Evolutionary conservation across 1,140 invertebrate genomes (phyloP), one percentile per base, ranked within the genome.

Genomic region (Chrysomallon squamiferum): DNA sequence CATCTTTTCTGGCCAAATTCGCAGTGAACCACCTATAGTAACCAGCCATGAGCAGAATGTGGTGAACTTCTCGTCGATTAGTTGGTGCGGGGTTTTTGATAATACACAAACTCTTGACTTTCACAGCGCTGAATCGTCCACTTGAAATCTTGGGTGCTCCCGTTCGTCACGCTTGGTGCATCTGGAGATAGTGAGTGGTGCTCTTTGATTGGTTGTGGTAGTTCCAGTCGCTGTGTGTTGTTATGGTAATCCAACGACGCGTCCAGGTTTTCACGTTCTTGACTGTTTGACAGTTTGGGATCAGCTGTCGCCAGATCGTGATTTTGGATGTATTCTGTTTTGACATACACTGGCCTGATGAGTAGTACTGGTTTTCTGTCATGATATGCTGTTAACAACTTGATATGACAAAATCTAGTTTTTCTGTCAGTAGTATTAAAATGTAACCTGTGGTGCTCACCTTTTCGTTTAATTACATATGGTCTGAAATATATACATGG

Each of bases 401-500:
- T 50, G 11, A 29, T 11, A 66, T 61, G 43, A 38, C 58, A 66
- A 59, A 20, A 29, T 35, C 41, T n/a, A n/a, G n/a, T n/a, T n/a
- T n/a, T 25, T 22, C 38, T 15, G 18, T 47, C 56, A 25, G 29
- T 54, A 18, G 63, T 59, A 25, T 59, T 33, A 65, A 29, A 6
- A 47, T 22, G 43, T 59, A 65, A 22, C 45, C 33, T 22, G 35
- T n/a, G 9, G 45, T 43, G 41, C 41, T 65, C 18, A 58, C 9
- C 20, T 65, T 65, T 25, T 20, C 29, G 3, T 59, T 63, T 22
- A 38, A 69, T 60, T 18, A 45, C 50, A 54, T 65, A 75, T 11
- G 70, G 73, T 9, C 67, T 65, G 59, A 32, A 63, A 59, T 65
- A 72, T 50, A 33, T 64, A 45, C 64, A 64, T 41, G 62, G 35